phyloP scores from a whole-genome alignment of 2,113 vertebrate genomes.

The Cynocephalus volans region DNA sequence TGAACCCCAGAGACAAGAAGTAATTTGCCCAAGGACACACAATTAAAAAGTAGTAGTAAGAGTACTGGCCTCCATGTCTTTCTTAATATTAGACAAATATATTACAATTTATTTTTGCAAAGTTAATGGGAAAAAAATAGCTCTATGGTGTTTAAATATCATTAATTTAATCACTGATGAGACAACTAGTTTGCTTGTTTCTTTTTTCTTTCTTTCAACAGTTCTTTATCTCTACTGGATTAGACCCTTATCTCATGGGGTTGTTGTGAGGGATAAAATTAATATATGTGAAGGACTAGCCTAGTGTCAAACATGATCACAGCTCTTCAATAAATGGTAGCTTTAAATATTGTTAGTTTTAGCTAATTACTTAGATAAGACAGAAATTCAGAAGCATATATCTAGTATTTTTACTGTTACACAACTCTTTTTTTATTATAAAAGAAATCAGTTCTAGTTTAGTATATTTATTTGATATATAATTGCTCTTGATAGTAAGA shows the following conservation, averaged over 20 bases:
- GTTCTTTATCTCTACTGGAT: neutral
- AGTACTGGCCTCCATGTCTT: neutral
- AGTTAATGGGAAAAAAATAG: neutral
- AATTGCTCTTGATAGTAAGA: neutral
- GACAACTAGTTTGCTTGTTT: neutral
- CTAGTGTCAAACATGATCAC: neutral
- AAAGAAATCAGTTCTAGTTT: neutral
- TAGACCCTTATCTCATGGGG: neutral
- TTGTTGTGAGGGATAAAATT: neutral
- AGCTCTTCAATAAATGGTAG: neutral
- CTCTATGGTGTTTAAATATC: neutral
- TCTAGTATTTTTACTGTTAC: neutral
- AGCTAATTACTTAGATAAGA: neutral
- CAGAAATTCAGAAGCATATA: neutral
- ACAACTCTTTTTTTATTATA: neutral
- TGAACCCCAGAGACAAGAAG: neutral
- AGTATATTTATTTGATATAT: neutral
- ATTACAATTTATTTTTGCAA: slow-evolving; percentile 14
- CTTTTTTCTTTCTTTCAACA: neutral
- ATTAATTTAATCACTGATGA: neutral
- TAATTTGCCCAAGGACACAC: neutral
- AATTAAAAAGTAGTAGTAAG: neutral
- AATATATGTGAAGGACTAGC: neutral
- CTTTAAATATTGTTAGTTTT: neutral
- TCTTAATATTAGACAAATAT: neutral